Evolutionary conservation across 2,113 vertebrate species (phyloP).

Genomic region (Notothenia coriiceps): DNA sequence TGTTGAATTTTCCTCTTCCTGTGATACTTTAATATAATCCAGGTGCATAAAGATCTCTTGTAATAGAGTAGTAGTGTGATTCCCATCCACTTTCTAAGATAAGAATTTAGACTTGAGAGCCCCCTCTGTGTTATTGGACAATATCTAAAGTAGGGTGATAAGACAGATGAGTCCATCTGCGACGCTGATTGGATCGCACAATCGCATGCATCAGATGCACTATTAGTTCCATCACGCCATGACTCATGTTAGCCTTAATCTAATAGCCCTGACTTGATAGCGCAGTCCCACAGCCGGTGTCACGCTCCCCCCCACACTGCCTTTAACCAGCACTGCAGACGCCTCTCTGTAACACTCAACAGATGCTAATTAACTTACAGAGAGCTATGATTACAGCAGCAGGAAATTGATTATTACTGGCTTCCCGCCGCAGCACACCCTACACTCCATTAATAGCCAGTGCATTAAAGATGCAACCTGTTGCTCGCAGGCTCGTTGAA

Average conservation of each 20-base stretch:
- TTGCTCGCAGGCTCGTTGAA: constrained; percentile 52
- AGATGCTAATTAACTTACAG: constrained; percentile 77
- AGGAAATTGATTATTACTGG: constrained; percentile 80
- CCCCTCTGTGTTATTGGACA: constrained; percentile 26
- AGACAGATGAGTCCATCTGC: constrained; percentile 45
- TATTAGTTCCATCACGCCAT: constrained; percentile 59
- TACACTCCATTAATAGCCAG: constrained; percentile 65
- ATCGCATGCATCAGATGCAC: constrained; percentile 51
- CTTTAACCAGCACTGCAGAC: constrained; percentile 47
- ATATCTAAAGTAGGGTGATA: constrained; percentile 34
- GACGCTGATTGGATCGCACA: constrained; percentile 53
- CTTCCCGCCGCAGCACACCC: constrained; percentile 64
- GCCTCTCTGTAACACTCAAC: constrained; percentile 52
- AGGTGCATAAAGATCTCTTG: constrained; percentile 30
- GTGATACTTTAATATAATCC: constrained; percentile 18
- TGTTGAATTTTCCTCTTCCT: constrained; percentile 8
- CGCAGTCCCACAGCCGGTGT: constrained; percentile 42
- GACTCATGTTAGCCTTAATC: constrained; percentile 63
- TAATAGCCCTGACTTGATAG: constrained; percentile 45
- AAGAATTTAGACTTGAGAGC: constrained; percentile 35
- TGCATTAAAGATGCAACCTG: constrained; percentile 70
- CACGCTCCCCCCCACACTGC: constrained; percentile 15
- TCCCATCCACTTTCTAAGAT: constrained; percentile 49
- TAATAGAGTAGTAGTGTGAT: constrained; percentile 15
- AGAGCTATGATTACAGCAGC: constrained; percentile 80